A percentile compares a stretch with the other conserved stretches of the same genome.
Evolutionary conservation across 1,140 invertebrate genomes (phyloP).

Genomic region (Bombus breviceps): DNA sequence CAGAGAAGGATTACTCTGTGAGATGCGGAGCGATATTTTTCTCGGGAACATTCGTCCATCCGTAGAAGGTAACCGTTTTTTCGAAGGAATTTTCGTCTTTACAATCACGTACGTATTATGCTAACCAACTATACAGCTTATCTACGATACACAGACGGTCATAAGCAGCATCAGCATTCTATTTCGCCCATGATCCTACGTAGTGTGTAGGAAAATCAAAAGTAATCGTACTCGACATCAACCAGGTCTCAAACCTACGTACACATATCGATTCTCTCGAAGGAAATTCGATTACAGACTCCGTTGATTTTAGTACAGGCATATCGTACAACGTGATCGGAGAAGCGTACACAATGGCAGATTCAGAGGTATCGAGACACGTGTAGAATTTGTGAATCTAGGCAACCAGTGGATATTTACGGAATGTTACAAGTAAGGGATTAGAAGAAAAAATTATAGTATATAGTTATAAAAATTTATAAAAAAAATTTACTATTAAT

Average conservation of each 20-base stretch:
- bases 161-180: not conserved
- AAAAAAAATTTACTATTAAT: too few species aligned
- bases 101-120: not conserved
- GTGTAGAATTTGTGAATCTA: too few species aligned
- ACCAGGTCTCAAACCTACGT: not conserved
- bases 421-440: not conserved
- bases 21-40: not conserved
- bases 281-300: constrained; percentile 4
- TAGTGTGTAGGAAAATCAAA: not conserved
- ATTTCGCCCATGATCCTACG: not conserved
- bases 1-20: not conserved
- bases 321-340: not conserved
- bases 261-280: not conserved
- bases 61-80: not conserved
- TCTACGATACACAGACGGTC: not conserved
- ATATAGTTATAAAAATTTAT: too few species aligned
- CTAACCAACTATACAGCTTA: not conserved
- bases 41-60: not conserved
- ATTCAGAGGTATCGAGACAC: not conserved
- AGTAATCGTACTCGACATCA: not conserved
- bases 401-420: too few species aligned
- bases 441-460: not conserved
- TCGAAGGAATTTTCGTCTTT: not conserved
- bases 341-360: not conserved
- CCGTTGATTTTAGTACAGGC: not conserved